A percentile compares a stretch with the other conserved stretches of the same genome.
Evolutionary conservation across 2,888 invertebrate species (phyloP).

Genomic region (Branchellion lobata): DNA sequence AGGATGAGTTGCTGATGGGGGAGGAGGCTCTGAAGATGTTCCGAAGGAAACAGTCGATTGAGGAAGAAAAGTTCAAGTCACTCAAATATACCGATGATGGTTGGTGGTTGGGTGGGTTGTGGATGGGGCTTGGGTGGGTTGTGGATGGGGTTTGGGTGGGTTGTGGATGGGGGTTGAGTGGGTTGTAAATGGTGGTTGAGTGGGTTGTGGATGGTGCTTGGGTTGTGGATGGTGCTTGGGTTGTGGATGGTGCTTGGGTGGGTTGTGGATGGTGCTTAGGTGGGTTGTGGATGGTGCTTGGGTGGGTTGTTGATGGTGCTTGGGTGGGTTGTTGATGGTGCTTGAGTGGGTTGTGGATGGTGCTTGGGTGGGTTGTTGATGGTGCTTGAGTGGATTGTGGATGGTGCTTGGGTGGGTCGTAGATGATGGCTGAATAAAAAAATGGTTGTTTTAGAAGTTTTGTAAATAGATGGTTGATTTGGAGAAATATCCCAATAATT

Average conservation of each 20-base stretch:
- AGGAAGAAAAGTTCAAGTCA: neutral
- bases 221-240: neutral
- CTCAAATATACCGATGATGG: slow-evolving; percentile 9
- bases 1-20: neutral
- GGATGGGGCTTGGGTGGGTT: neutral
- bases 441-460: too few species aligned
- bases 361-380: neutral
- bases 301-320: neutral
- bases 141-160: neutral
- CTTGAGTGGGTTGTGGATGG: neutral
- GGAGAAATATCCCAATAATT: too few species aligned
- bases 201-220: neutral
- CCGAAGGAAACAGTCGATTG: slow-evolving; percentile 2
- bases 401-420: neutral
- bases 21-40: neutral
- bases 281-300: neutral
- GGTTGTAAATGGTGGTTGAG: neutral
- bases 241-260: neutral
- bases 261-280: too few species aligned
- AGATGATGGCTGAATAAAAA: too few species aligned
- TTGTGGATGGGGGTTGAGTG: neutral
- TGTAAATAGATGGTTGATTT: too few species aligned
- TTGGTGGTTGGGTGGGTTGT: neutral
- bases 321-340: neutral
- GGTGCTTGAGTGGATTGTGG: neutral